Evolutionary conservation across 2,113 vertebrate genomes (phyloP).

Genomic region (Bos indicus): DNA sequence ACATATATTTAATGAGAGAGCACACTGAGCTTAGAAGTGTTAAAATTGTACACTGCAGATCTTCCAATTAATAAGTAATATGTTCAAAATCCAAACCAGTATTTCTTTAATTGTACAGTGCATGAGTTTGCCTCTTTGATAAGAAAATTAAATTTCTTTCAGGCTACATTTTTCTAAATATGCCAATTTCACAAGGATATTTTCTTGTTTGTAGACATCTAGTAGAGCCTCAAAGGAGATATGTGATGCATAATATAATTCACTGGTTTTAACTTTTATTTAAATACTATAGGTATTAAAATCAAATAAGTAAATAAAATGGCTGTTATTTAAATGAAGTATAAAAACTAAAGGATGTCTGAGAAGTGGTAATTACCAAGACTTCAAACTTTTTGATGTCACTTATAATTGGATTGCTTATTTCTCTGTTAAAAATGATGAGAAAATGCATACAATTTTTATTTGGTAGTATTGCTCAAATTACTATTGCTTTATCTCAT

Average conservation of each 20-base stretch:
- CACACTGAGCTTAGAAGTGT: background rate
- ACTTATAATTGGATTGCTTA: background rate
- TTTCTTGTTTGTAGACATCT: background rate
- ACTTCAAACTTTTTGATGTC: background rate
- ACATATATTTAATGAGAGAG: background rate
- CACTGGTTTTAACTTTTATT: background rate
- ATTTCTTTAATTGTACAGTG: background rate
- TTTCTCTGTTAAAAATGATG: slow-evolving; percentile 8
- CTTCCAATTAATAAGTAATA: background rate
- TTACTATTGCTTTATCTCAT: slow-evolving; percentile 3
- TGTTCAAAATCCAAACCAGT: background rate
- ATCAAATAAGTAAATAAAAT: background rate
- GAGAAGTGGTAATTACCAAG: background rate
- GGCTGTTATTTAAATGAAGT: background rate
- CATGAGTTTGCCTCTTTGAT: background rate
- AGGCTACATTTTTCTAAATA: background rate
- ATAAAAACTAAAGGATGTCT: background rate
- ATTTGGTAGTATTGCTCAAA: background rate
- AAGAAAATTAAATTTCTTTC: background rate
- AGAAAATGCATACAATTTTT: background rate
- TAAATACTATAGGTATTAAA: background rate
- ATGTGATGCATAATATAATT: background rate
- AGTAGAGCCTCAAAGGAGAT: background rate
- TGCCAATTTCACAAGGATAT: background rate
- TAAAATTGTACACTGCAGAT: background rate